A percentile compares a stretch with the other conserved stretches of the same genome.
Evolutionary conservation across 2,113 vertebrate species (phyloP).

Genomic region (Candoia aspera): DNA sequence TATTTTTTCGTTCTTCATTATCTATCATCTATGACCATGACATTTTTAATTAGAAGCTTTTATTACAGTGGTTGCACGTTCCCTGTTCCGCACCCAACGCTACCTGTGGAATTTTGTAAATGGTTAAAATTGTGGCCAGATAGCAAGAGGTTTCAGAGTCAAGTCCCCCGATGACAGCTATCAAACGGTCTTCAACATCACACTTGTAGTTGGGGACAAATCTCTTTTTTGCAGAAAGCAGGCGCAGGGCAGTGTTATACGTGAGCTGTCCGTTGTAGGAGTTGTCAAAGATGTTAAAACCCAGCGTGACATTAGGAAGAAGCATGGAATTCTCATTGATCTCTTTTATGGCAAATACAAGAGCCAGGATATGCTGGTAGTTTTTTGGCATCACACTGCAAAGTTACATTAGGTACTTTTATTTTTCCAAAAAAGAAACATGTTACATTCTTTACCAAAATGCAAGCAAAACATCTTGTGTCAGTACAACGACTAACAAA

Average conservation of each 20-base stretch:
- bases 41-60: not conserved
- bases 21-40: not conserved
- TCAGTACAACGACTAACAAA: not conserved
- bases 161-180: not conserved
- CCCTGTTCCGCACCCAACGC: not conserved
- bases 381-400: constrained; percentile 17
- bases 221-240: constrained; percentile 9
- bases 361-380: not conserved
- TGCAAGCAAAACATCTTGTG: not conserved
- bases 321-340: constrained; percentile 2
- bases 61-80: not conserved
- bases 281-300: constrained; percentile 15
- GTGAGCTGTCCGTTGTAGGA: not conserved
- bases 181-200: not conserved
- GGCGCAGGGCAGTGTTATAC: not conserved
- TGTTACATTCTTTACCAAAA: not conserved
- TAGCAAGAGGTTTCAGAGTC: constrained; percentile 1
- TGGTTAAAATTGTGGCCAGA: constrained; percentile 4
- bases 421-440: not conserved
- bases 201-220: constrained; percentile 3
- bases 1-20: not conserved
- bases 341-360: not conserved
- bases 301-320: not conserved
- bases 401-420: not conserved
- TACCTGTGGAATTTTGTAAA: constrained; percentile 14